Conservation (phyloP, 2,888 invertebrate species). For the Brachypterus glaber region DNA sequence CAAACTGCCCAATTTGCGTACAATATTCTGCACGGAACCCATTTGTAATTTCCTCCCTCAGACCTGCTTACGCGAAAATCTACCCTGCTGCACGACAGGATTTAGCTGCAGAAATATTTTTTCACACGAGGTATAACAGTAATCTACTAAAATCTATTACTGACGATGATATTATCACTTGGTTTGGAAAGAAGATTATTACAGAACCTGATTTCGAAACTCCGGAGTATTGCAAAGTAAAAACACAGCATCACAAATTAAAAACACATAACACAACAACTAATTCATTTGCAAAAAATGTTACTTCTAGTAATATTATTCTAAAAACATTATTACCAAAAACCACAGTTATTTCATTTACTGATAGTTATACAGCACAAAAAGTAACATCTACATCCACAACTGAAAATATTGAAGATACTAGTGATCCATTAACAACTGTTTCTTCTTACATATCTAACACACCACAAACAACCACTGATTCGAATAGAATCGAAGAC, state of each 20-base stretch:
- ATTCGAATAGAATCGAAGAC: no score
- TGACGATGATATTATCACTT: constrained; percentile 56
- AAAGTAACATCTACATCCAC: no score
- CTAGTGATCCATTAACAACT: no score
- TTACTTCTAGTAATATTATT: no score
- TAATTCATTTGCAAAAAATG: constrained; percentile 2
- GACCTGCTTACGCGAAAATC: constrained; percentile 55
- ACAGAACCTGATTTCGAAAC: constrained; percentile 17
- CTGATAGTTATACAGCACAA: no score
- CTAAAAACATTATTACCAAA: no score
- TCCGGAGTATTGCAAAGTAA: constrained; percentile 16
- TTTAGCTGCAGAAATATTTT: constrained; percentile 54
- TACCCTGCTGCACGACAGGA: constrained; percentile 54
- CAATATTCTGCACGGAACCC: constrained; percentile 51
- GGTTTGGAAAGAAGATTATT: constrained; percentile 54
- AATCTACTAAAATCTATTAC: constrained; percentile 51
- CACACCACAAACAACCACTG: no score
- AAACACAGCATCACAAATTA: no score
- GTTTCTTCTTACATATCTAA: no score
- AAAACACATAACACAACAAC: constrained; percentile 5
- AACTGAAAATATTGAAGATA: no score
- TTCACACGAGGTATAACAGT: constrained; percentile 52
- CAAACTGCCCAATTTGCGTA: constrained; percentile 53
- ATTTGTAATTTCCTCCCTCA: constrained; percentile 51
- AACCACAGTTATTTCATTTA: no score